Base-by-base conservation (phyloP, 2,113 vertebrate genomes). In the Passer domesticus region DNA sequence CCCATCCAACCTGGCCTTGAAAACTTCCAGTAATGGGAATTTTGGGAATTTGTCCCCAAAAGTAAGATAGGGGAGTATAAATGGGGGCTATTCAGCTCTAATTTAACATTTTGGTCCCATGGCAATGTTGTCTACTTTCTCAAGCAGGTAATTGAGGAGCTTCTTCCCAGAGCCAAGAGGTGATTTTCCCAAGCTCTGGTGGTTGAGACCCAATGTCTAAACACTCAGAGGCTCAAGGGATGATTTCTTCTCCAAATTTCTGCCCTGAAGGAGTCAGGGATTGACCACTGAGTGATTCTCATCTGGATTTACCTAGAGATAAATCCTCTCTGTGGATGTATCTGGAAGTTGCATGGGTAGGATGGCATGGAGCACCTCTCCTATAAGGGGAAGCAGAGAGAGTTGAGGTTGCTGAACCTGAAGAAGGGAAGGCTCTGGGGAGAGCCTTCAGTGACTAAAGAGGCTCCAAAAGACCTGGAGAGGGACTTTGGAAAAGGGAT, bases 101-200 rank as follows among this genome's bases (percentile, higher is more conserved):
- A 15, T 56, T 30, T 39, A 24, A 11, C 2, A 1, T 30, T 10
- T 15, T 25, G 4, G 19, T 41, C 55, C 6, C 13, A 4, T 10
- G 43, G 4, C 11, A 43, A 30, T 39, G 25, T 16, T 0, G 0
- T 23, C 33, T 6, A 2, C 3, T 39, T 50, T 15, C 53, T 17
- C 1, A 2, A 55, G 33, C 2, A 6, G 1, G 3, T 3, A 3
- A 0, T 10, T 63, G 7, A 37, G 11, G 9, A 31, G 2, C 35
- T 37, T 37, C 35, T 37, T 37, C 35, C 35, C 35, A 37, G 35
- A 37, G 35, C 35, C 35, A 37, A 37, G 35, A 37, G 35, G 35
- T 37, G 35, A 37, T 37, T 37, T 37, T 37, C 35, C 35, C 35
- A 37, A 37, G 35, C 35, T 37, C 35, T 37, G 35, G 35, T 37